Evolutionary conservation across 2,113 vertebrate genomes (phyloP), one percentile per base, ranked within the genome.

Genomic region (Crotalus helleri): DNA sequence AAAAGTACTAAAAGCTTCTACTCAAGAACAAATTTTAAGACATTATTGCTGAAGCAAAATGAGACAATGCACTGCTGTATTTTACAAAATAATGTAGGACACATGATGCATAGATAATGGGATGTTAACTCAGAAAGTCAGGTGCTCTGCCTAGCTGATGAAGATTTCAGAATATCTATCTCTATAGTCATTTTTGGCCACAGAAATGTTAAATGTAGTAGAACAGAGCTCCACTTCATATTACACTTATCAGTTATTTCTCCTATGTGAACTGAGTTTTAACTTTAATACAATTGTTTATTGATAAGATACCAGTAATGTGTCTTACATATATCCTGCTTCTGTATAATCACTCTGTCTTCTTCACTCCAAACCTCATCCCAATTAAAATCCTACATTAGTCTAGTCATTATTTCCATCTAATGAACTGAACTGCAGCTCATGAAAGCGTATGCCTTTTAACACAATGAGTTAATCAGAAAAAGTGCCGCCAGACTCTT

Each of bases 51-150:
- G 24, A 95, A 93, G 92, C 85, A 92, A 96, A 64, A 91, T 94
- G 94, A 96, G 90, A 98, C 98, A 98, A 97, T 97, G 97, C 91
- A 0, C 23, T 61, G 90, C 95, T 97, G 95, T 98, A 96, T 96
- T 96, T 87, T 90, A 46, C 15, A 46, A 54, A 24, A 88, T 93
- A 94, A 95, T 8, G 64, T 46, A 91, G 92, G 93, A 95, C 92
- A 29, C 3, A 61, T 93, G 6, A 64, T 85, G 64, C 54, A 61
- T 95, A 92, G 96, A 94, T 92, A 55, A 49, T 26, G 8, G 93
- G 92, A 90, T 90, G 95, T 94, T 93, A 95, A 49, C 46, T 86
- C 89, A 58, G 90, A 81, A 26, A 53, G 2, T 11, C 44, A 53
- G 24, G 39, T 26, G 57, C 29, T 59, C 1, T 88, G 3, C 5